These are phyloP conservation scores for Lasioglossum malachurum DNA, from an alignment of 2,888 invertebrate species.

Conservation along the genomic window DNA sequence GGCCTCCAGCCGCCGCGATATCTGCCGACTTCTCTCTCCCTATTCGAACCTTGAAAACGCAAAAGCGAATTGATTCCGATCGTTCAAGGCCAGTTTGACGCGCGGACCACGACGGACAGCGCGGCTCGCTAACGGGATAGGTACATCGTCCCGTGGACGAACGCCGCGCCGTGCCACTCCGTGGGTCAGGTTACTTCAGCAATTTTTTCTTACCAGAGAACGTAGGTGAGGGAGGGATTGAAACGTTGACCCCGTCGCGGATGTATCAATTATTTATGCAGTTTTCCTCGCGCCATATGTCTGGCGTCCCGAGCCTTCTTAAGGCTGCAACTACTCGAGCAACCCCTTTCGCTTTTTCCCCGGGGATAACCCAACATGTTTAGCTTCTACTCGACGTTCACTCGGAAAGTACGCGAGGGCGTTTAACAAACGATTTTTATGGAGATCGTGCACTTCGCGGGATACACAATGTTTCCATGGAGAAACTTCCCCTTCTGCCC, in stretches of 20 bases:
- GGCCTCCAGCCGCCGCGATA: slow-evolving; percentile 2
- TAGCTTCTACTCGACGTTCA: too few species aligned
- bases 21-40: slow-evolving; percentile 2
- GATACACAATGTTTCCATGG: too few species aligned
- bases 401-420: too few species aligned
- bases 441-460: too few species aligned
- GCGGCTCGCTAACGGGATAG: neutral
- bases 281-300: neutral
- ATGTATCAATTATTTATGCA: neutral
- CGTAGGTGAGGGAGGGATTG: neutral
- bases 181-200: neutral
- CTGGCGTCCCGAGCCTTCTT: neutral
- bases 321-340: too few species aligned
- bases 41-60: slow-evolving; percentile 11
- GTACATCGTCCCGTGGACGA: neutral
- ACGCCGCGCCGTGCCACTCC: neutral
- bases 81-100: neutral
- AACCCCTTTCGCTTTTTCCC: too few species aligned
- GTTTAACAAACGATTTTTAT: too few species aligned
- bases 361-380: too few species aligned
- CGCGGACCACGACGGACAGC: neutral
- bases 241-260: neutral
- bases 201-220: neutral
- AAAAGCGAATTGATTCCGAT: slow-evolving; percentile 15
- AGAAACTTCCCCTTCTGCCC: too few species aligned